Conservation (phyloP, 1,140 invertebrate species). For the Hetaerina americana region DNA sequence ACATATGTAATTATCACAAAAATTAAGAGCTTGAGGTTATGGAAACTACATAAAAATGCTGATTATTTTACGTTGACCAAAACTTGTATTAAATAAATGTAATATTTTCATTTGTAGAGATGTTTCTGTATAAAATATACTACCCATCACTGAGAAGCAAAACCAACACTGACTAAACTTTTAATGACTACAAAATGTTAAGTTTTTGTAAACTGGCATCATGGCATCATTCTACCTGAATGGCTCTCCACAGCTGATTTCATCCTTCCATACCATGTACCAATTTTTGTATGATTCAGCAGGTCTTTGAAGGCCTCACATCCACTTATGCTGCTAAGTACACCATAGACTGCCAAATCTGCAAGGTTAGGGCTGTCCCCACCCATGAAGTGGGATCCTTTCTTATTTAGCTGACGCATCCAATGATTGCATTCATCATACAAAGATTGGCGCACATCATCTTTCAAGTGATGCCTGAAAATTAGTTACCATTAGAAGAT, state of each 20-base stretch:
- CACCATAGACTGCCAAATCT: constrained; percentile 87
- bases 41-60: too few relatives aligned
- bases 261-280: constrained; percentile 38
- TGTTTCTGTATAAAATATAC: too few relatives aligned
- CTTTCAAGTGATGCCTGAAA: constrained; percentile 72
- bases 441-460: constrained; percentile 78
- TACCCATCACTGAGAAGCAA: too few relatives aligned
- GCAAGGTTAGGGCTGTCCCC: constrained; percentile 80
- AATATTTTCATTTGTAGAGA: too few relatives aligned
- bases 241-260: constrained; percentile 35
- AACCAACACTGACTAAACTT: too few relatives aligned
- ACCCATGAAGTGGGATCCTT: constrained; percentile 56
- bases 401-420: constrained; percentile 53
- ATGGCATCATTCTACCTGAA: constrained; percentile 26
- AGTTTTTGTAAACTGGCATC: too few relatives aligned
- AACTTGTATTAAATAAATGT: too few relatives aligned
- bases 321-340: constrained; percentile 89
- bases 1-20: too few relatives aligned
- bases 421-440: constrained; percentile 81
- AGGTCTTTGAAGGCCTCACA: constrained; percentile 83
- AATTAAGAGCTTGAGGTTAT: too few relatives aligned
- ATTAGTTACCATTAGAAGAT: too few relatives aligned
- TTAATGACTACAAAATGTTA: too few relatives aligned
- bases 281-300: constrained; percentile 54
- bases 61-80: too few relatives aligned